Evolutionary conservation across 2,888 invertebrate species (phyloP).

Genomic region (Anthrax anthrax): DNA sequence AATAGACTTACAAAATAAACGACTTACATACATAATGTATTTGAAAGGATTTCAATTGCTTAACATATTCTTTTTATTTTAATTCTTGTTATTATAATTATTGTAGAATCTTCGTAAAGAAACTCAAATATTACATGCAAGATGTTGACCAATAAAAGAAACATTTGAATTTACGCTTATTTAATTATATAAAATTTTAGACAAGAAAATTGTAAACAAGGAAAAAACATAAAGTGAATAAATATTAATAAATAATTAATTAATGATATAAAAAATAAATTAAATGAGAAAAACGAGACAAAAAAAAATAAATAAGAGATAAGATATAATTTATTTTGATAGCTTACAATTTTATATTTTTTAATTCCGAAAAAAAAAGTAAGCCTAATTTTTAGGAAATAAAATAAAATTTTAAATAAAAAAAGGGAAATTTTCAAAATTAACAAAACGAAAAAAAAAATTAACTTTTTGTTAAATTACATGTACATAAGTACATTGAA

Average conservation of each 20-base stretch:
- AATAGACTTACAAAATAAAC: too few species aligned
- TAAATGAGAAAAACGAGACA: background rate
- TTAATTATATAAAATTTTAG: background rate
- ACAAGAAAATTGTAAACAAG: background rate
- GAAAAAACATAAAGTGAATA: background rate
- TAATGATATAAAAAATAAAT: background rate
- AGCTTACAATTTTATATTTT: background rate
- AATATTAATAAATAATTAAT: background rate
- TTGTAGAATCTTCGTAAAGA: constrained; percentile 11
- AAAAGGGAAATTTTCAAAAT: too few species aligned
- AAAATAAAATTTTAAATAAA: background rate
- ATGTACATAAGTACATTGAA: too few species aligned
- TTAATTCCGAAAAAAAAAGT: background rate
- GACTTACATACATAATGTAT: too few species aligned
- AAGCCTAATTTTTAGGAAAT: background rate
- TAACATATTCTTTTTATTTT: background rate
- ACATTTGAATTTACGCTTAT: constrained; percentile 2
- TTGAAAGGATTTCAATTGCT: too few species aligned
- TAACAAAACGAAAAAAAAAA: too few species aligned
- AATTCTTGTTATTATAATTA: background rate
- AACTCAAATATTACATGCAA: constrained; percentile 12
- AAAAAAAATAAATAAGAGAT: background rate
- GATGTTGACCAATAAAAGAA: constrained; percentile 5
- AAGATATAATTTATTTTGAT: background rate
- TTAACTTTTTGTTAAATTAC: too few species aligned